Evolutionary conservation across 2,888 invertebrate genomes (phyloP).

Genomic region (Helobdella robusta): DNA sequence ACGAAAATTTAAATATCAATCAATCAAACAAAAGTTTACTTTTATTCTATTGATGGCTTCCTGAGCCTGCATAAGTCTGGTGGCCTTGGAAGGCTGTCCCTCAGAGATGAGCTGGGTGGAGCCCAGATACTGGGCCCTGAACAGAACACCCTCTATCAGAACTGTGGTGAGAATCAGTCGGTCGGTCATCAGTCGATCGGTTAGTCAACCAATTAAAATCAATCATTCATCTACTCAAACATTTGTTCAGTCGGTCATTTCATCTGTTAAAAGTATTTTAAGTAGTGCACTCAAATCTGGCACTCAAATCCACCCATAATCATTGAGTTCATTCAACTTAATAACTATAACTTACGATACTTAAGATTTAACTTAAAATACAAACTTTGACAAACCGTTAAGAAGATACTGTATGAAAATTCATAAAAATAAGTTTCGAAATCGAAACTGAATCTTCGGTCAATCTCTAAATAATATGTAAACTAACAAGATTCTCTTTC

Average conservation of each 20-base stretch:
- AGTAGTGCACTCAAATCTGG: no score
- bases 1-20: not conserved
- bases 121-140: conserved; percentile 90
- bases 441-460: not conserved
- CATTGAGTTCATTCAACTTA: no score
- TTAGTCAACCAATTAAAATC: no score
- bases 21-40: conserved; percentile 56
- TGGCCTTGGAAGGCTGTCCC: conserved; percentile 95
- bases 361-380: not conserved
- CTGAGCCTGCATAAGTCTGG: conserved; percentile 98
- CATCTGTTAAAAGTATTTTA: no score
- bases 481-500: conserved; percentile 5
- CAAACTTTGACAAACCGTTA: not conserved
- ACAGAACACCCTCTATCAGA: conserved; percentile 93
- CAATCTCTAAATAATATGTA: not conserved
- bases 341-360: no score
- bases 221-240: no score
- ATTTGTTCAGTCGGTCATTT: no score
- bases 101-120: conserved; percentile 97
- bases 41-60: conserved; percentile 96
- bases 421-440: not conserved
- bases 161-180: conserved; percentile 60
- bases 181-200: no score
- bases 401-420: no score
- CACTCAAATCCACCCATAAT: no score